A percentile compares a stretch with the other conserved stretches of the same genome.
phyloP scores from a whole-genome alignment of 2,113 vertebrate genomes.

The Hymenochirus boettgeri region DNA sequence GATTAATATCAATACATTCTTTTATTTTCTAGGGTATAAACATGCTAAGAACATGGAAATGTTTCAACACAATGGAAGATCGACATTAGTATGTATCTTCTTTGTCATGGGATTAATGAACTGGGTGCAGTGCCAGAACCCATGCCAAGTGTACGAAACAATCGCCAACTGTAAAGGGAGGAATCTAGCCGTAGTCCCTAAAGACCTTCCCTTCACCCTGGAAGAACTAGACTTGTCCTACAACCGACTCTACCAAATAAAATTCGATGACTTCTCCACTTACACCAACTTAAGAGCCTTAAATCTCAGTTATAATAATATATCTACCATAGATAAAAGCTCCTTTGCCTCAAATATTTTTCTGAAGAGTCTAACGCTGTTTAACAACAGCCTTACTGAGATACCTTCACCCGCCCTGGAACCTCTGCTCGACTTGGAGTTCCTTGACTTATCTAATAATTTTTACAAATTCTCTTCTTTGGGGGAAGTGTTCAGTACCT shows the following conservation, averaged over 20 bases:
- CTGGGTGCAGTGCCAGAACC: rapidly evolving
- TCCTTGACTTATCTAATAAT: conserved; percentile 75
- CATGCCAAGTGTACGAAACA: background rate
- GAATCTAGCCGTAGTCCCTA: conserved; percentile 56
- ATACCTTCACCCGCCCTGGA: conserved; percentile 62
- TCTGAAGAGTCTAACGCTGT: conserved; percentile 65
- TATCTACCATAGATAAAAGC: conserved; percentile 56
- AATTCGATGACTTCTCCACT: conserved; percentile 45
- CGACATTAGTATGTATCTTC: background rate
- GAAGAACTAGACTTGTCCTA: conserved; percentile 67
- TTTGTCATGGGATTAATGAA: background rate
- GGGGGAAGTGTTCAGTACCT: conserved; percentile 52
- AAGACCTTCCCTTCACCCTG: conserved; percentile 54
- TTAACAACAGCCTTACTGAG: conserved; percentile 70
- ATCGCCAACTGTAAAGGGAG: conserved; percentile 61
- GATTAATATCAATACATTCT: no score
- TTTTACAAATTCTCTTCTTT: conserved; percentile 56
- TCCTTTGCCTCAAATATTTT: conserved; percentile 61
- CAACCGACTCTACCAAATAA: conserved; percentile 61
- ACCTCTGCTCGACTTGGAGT: conserved; percentile 53
- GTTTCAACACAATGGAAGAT: background rate
- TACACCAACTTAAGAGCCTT: conserved; percentile 55
- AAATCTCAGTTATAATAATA: conserved; percentile 65
- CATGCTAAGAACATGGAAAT: conserved; percentile 1
- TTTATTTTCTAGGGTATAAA: no score